Evolutionary conservation across 1,140 invertebrate species (phyloP), one percentile per base, ranked within the genome.

Genomic region (Euborellia annulipes): DNA sequence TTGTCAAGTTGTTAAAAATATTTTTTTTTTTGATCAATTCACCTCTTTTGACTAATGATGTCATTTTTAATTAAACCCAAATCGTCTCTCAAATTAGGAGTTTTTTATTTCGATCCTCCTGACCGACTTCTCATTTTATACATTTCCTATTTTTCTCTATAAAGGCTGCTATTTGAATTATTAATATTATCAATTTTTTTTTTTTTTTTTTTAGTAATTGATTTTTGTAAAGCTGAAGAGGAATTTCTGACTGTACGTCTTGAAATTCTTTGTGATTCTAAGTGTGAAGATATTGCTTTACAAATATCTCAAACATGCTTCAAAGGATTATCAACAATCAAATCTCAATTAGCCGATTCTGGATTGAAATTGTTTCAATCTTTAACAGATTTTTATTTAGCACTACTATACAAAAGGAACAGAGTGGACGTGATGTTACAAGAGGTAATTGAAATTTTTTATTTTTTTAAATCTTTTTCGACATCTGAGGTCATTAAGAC

Each of bases 251-350:
- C 61, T 20, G 67, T 70, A 59, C 62, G 70, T 53, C 58, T 72
- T 46, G 67, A 69, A 53, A 69, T 65, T 56, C 61, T 70, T 45
- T 68, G 66, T 52, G 69, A 70, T 54, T 63, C 65, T 44, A 64
- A 63, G 49, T 71, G 70, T 61, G 68, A 71, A 58, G 67, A 71
- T 52, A 60, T 72, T 49, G 70, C 70, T 48, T 61, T 71, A 21
- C 63, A 65, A 54, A 62, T 72, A 50, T 64, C 69, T 20, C 64
- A 63, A 36, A 66, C 67, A 13, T 70, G 67, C 47, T 57, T 67
- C 7, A 60, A 63, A 44, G 67, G 62, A 34, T 57, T 69, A 13
- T 55, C 60, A 46, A 54, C 57, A 58, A 47, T 54, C 61, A 50
- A 61, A 61, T 46, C 65, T n/a, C 61, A 64, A 46, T 57, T 62